Evolutionary conservation across 2,797 vertebrate genomes (phyloP).

Genomic region (Muscicapa comitata): DNA sequence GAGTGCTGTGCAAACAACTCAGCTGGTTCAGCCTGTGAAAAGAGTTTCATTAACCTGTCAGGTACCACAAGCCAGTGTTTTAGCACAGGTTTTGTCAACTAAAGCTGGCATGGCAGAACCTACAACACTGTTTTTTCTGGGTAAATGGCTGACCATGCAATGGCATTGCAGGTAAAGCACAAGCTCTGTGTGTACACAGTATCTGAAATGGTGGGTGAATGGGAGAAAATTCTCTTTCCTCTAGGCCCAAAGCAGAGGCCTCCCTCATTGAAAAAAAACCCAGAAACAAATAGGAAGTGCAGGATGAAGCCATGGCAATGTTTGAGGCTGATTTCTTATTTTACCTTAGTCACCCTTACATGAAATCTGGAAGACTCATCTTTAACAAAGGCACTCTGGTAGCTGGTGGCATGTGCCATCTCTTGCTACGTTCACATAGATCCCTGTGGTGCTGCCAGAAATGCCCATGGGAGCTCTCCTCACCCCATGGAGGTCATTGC

Average conservation of each 20-base stretch:
- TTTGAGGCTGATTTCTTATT: neutral
- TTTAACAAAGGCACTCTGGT: neutral
- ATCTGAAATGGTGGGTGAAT: neutral
- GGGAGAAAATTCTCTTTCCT: neutral
- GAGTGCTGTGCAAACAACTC: constrained; percentile 83
- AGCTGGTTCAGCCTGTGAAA: constrained; percentile 62
- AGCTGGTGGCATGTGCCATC: neutral
- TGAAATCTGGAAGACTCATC: neutral
- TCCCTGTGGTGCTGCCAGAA: neutral
- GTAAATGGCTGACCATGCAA: neutral
- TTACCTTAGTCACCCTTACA: neutral
- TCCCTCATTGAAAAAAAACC: neutral
- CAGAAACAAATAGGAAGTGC: neutral
- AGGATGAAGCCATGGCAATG: neutral
- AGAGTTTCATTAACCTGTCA: constrained; percentile 54
- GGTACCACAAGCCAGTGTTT: constrained; percentile 31
- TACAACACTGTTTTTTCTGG: neutral
- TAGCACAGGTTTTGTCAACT: neutral
- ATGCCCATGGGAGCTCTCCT: neutral
- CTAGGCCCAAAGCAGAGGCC: neutral
- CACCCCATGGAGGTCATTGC: neutral
- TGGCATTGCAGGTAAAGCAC: neutral
- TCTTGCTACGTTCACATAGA: neutral
- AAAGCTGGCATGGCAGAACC: neutral
- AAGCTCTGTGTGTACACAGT: neutral